Conservation (phyloP, 2,113 vertebrate species). For the Calidris pygmaea region DNA sequence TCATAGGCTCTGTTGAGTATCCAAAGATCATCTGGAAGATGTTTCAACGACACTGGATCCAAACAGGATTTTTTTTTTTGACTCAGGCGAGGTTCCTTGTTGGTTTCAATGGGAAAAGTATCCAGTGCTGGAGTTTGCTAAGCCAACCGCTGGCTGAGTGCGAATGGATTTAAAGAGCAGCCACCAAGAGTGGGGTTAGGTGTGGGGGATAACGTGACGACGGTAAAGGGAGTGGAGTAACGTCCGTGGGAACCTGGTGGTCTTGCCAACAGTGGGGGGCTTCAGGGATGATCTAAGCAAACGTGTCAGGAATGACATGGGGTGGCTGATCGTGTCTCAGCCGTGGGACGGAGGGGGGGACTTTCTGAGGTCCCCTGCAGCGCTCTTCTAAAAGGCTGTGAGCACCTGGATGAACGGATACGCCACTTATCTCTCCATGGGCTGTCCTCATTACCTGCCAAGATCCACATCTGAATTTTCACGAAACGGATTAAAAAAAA, state of each 20-base stretch:
- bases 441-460: neutral
- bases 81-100: neutral
- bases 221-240: neutral
- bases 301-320: neutral
- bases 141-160: neutral
- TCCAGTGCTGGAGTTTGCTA: neutral
- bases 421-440: neutral
- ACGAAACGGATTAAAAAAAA: neutral
- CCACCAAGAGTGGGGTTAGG: neutral
- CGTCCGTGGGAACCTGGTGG: neutral
- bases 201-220: neutral
- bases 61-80: neutral
- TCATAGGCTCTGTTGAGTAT: neutral
- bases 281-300: neutral
- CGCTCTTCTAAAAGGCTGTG: neutral
- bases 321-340: neutral
- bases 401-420: neutral
- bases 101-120: neutral
- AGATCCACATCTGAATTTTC: conserved; percentile 48
- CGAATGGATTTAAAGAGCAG: neutral
- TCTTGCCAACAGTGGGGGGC: neutral
- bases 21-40: neutral
- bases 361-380: neutral
- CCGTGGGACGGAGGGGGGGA: neutral
- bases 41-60: neutral